Evolutionary conservation across 2,113 vertebrate species (phyloP).

Genomic region (Fulica atra): DNA sequence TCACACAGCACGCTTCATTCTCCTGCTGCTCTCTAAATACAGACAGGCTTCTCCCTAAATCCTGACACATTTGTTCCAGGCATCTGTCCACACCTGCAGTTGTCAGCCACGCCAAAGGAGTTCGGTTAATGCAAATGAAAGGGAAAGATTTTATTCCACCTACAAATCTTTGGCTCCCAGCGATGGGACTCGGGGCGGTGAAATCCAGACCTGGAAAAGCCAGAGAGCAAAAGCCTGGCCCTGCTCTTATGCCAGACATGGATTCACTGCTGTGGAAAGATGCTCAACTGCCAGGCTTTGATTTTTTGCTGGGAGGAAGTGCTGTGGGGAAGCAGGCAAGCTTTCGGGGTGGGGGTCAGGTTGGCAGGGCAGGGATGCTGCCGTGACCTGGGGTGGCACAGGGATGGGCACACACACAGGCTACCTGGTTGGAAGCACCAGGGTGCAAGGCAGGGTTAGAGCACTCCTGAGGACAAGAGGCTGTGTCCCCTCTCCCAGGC

Average conservation of each 20-base stretch:
- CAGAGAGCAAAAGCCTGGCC: background rate
- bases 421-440: fast-evolving
- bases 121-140: slow-evolving; percentile 25
- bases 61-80: slow-evolving; percentile 9
- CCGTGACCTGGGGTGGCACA: background rate
- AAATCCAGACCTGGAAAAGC: background rate
- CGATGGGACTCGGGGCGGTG: background rate
- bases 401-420: background rate
- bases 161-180: background rate
- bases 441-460: background rate
- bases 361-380: background rate
- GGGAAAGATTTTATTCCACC: slow-evolving; percentile 11
- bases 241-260: background rate
- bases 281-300: background rate
- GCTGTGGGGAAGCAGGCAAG: fast-evolving
- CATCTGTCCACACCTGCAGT: background rate
- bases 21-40: background rate
- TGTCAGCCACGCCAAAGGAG: background rate
- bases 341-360: fast-evolving
- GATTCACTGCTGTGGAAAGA: slow-evolving; percentile 12
- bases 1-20: background rate
- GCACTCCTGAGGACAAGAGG: background rate
- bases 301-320: background rate
- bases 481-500: background rate
- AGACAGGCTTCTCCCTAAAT: background rate